Conservation (phyloP, 53 echinoderm and acorn worm species). For the Apostichopus leukothele region DNA sequence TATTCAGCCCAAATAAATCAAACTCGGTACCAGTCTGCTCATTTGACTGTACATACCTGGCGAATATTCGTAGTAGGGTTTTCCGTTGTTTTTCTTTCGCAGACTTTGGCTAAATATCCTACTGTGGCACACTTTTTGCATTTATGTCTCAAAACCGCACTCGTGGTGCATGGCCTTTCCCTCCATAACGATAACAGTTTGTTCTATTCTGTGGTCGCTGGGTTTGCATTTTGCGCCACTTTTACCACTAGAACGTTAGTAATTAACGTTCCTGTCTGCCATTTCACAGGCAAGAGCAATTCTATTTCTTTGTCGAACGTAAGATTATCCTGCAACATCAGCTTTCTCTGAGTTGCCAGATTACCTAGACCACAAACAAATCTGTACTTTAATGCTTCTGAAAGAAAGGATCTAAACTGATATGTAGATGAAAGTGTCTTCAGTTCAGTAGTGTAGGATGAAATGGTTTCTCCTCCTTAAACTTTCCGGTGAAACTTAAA, state of each 20-base stretch:
- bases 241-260: not conserved
- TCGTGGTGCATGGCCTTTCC: not conserved
- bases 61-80: too few species aligned
- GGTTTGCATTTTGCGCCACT: not conserved
- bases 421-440: too few species aligned
- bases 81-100: too few species aligned
- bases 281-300: not conserved
- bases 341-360: not conserved
- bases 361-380: not conserved
- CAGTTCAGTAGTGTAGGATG: too few species aligned
- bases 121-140: not conserved
- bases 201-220: not conserved
- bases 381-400: not conserved
- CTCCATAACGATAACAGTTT: not conserved
- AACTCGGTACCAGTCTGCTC: too few species aligned
- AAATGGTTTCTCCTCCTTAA: not conserved
- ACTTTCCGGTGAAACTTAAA: too few species aligned
- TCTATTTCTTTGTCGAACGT: not conserved
- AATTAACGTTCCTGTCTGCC: not conserved
- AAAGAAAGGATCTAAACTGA: not conserved
- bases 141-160: not conserved
- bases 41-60: too few species aligned
- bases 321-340: not conserved
- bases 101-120: not conserved
- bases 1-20: too few species aligned